Evolutionary conservation across 2,888 invertebrate genomes (phyloP), one percentile per base, ranked within the genome.

Genomic region (Drosophila birchii): DNA sequence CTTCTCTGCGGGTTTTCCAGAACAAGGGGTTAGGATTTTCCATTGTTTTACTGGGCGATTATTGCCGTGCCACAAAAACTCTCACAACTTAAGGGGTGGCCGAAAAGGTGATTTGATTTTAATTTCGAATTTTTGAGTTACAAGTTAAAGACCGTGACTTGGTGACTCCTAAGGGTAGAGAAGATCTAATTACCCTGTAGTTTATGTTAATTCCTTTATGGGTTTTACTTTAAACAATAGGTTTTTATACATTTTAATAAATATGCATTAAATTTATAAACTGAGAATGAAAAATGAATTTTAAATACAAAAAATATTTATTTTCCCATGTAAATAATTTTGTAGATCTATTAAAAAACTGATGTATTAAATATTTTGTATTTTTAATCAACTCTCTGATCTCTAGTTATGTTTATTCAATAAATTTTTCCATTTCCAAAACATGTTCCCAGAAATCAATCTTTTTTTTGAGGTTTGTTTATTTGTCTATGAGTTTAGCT

Each of bases 31-130:
- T 34, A 14, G 58, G 36, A 23, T 6, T 23, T 58, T 39, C 3
- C 43, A 38, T 67, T 58, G 9, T 64, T 67, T 67, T 66, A 32
- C 20, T 26, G 23, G 26, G 44, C 23, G 44, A 45, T 45, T 26
- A 45, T 45, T 8, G 44, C 36, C 14, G 29, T 43, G 43, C 32
- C 32, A 36, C 49, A 43, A 39, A 18, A 32, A n/a, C 8, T 32
- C 7, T 12, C 36, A 3, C 6, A 29, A 12, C 11, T 26, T 29
- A 47, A 7, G 6, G 32, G 39, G 14, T n/a, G 32, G 5, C 12
- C 36, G 18, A 11, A 23, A 23, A 32, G 32, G 32, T 12, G 23
- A 38, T 38, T 54, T 54, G 7, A 26, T 39, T 54, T 12, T 34
- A 7, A 23, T 44, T 43, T 41, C 11, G 11, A 41, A 20, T 41